These are phyloP conservation scores for Hylaeus volcanicus DNA, from an alignment of 1,140 invertebrate genomes.

Conservation along the genomic window DNA sequence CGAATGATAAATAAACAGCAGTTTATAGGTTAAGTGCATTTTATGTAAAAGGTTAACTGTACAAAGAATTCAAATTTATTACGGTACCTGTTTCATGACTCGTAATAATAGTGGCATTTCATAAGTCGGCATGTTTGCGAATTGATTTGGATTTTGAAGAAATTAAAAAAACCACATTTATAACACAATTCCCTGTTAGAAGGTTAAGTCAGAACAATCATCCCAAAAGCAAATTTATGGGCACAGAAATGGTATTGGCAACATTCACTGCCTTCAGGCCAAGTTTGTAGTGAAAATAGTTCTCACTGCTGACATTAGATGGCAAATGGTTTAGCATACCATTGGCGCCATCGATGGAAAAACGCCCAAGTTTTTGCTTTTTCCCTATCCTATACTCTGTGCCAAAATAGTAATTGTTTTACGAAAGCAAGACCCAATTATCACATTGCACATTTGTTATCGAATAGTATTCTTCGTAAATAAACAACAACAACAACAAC, in stretches of 20 bases:
- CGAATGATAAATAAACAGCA: not conserved
- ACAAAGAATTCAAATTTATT: slow-evolving; percentile 25
- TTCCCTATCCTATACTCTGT: too few relatives aligned
- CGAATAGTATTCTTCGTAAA: not conserved
- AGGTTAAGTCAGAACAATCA: too few relatives aligned
- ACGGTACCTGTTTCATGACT: slow-evolving; percentile 81
- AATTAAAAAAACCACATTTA: not conserved
- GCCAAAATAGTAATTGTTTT: not conserved
- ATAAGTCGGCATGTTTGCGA: slow-evolving; percentile 83
- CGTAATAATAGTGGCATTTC: slow-evolving; percentile 84
- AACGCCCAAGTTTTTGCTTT: too few relatives aligned
- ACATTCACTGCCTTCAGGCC: too few relatives aligned
- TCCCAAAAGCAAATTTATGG: too few relatives aligned
- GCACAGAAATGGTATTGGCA: too few relatives aligned
- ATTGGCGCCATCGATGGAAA: too few relatives aligned
- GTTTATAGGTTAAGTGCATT: slow-evolving; percentile 17
- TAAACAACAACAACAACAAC: not conserved
- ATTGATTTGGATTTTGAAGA: slow-evolving; percentile 3
- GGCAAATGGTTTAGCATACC: too few relatives aligned
- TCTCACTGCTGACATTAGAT: too few relatives aligned
- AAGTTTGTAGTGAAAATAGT: too few relatives aligned
- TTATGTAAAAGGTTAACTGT: slow-evolving; percentile 32
- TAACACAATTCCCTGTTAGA: not conserved
- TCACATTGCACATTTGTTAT: not conserved
- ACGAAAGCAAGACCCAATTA: not conserved